These are phyloP conservation scores for Melanotaenia duboulayi DNA, from an alignment of 2,113 vertebrate genomes.

Conservation along the genomic window DNA sequence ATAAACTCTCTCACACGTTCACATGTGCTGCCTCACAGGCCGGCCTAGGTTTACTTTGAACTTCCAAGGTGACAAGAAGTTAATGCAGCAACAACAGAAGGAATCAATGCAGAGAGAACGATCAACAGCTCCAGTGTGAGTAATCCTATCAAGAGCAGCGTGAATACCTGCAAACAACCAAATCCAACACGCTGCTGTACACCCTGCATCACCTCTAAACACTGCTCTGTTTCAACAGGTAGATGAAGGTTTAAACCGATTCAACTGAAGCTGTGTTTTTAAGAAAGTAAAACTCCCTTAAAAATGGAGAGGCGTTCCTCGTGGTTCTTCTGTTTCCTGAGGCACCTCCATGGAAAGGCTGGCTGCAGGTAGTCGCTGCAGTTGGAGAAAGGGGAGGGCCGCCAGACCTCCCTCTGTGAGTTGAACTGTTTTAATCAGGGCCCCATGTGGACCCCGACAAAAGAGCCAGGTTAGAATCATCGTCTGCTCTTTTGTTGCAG, in stretches of 20 bases:
- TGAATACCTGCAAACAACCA: conserved; percentile 59
- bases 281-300: not conserved
- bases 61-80: conserved; percentile 64
- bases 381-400: conserved; percentile 37
- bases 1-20: conserved; percentile 16
- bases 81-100: conserved; percentile 49
- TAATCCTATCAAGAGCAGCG: conserved; percentile 68
- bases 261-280: not conserved
- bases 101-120: conserved; percentile 68
- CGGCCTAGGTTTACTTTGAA: conserved; percentile 70
- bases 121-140: conserved; percentile 33
- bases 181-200: conserved; percentile 44
- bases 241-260: too few relatives aligned
- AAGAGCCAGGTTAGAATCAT: conserved; percentile 72
- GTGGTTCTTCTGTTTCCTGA: conserved; percentile 36
- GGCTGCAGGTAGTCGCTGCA: conserved; percentile 49
- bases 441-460: conserved; percentile 80
- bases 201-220: conserved; percentile 8
- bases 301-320: not conserved
- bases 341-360: conserved; percentile 28
- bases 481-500: conserved; percentile 82
- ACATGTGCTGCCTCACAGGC: conserved; percentile 1
- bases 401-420: conserved; percentile 61
- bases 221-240: not conserved
- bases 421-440: conserved; percentile 77